These are phyloP conservation scores for Matsumurasca onukii DNA, from an alignment of 1,140 invertebrate species.

Conservation along the genomic window DNA sequence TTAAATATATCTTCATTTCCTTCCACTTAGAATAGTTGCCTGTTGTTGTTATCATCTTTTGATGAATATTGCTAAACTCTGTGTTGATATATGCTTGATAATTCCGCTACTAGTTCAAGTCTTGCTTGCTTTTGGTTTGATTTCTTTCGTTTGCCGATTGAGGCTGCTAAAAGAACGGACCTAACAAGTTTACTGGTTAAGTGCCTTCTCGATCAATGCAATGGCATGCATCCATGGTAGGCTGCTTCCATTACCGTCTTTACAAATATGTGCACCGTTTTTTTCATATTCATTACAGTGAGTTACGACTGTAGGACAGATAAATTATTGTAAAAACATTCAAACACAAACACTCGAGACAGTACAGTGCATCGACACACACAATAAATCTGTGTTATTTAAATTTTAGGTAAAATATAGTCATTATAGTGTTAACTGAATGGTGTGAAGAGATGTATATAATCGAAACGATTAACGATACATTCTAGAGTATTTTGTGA, in stretches of 20 bases:
- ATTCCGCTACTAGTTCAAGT: constrained; percentile 25
- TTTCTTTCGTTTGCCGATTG: constrained; percentile 30
- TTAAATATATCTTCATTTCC: constrained; percentile 27
- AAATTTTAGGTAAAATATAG: constrained; percentile 24
- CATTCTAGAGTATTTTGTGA: constrained; percentile 36
- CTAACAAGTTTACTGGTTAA: constrained; percentile 35
- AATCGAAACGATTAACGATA: constrained; percentile 21
- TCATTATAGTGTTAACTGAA: constrained; percentile 27
- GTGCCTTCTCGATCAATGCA: constrained; percentile 33
- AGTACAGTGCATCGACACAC: constrained; percentile 13
- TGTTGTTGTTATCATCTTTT: constrained; percentile 26
- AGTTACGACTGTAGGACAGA: not conserved
- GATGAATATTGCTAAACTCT: constrained; percentile 22
- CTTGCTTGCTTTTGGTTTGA: constrained; percentile 29
- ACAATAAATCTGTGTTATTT: constrained; percentile 19
- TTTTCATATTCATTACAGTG: constrained; percentile 18
- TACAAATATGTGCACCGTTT: constrained; percentile 20
- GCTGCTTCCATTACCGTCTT: constrained; percentile 32
- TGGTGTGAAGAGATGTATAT: constrained; percentile 29
- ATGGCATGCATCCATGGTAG: constrained; percentile 35
- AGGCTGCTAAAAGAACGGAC: constrained; percentile 35
- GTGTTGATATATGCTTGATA: constrained; percentile 27
- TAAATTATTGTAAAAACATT: constrained; percentile 15
- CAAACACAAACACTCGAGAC: constrained; percentile 13
- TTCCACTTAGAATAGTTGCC: constrained; percentile 23